These are phyloP conservation scores for Ferdinandea cuprea DNA, from an alignment of 2,888 invertebrate species.

Conservation along the genomic window DNA sequence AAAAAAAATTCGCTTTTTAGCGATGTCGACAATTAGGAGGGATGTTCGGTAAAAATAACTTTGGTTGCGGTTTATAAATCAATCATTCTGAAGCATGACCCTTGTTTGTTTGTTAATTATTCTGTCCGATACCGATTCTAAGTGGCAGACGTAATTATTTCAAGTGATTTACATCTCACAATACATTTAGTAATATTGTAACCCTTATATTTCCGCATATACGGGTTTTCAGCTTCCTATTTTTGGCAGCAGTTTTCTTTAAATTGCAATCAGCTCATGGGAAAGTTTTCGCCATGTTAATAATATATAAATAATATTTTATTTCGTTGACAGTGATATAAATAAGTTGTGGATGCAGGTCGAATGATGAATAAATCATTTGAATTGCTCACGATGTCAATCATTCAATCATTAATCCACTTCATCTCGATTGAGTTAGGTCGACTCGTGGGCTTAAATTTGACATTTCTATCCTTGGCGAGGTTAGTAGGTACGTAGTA, in stretches of 20 bases:
- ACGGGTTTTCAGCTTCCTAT: slow-evolving; percentile 1
- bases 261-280: slow-evolving; percentile 31
- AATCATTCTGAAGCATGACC: slow-evolving; percentile 41
- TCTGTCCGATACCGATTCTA: slow-evolving; percentile 53
- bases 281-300: slow-evolving; percentile 43
- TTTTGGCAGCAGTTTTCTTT: not conserved
- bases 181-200: too few relatives aligned
- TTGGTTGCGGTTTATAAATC: slow-evolving; percentile 45
- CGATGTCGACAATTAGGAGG: not conserved
- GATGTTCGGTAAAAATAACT: slow-evolving; percentile 16
- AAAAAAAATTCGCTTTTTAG: too few relatives aligned
- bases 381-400: slow-evolving; percentile 51
- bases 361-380: slow-evolving; percentile 56
- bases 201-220: too few relatives aligned
- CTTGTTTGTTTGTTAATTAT: slow-evolving; percentile 62
- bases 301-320: not conserved
- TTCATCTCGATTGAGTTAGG: slow-evolving; percentile 60
- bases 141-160: slow-evolving; percentile 42
- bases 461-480: slow-evolving; percentile 26
- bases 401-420: slow-evolving; percentile 69
- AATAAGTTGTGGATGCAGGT: slow-evolving; percentile 13
- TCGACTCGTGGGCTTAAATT: slow-evolving; percentile 12
- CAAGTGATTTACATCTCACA: slow-evolving; percentile 38
- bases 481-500: too few relatives aligned
- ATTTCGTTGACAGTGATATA: slow-evolving; percentile 14